Conservation (phyloP, 1,140 invertebrate species). For the Drosophila miranda region DNA sequence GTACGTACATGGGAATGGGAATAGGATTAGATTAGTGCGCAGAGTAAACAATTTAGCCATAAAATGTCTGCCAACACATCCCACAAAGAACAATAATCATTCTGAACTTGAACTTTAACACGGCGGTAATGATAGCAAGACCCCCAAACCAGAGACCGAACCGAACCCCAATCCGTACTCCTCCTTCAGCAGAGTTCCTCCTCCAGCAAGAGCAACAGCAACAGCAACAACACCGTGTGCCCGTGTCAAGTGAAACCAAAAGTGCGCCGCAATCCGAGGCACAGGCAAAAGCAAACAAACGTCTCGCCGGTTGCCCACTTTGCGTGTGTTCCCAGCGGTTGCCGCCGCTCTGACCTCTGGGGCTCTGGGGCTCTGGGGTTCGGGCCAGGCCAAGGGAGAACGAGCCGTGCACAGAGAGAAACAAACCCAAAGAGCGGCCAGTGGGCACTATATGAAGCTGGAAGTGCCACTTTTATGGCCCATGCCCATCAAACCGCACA, state of each 20-base stretch:
- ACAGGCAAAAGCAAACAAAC: constrained; percentile 54
- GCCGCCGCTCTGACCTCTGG: constrained; percentile 65
- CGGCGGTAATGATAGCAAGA: constrained; percentile 49
- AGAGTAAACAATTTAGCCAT: constrained; percentile 39
- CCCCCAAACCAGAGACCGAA: constrained; percentile 13
- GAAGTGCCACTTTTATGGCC: too few species aligned
- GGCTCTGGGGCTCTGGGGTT: constrained; percentile 51
- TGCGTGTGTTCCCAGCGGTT: constrained; percentile 72
- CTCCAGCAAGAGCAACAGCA: not conserved
- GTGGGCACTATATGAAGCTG: too few species aligned
- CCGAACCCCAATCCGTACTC: not conserved
- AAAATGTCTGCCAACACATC: too few species aligned
- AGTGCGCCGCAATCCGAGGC: constrained; percentile 48
- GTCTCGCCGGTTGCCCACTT: constrained; percentile 67
- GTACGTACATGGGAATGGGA: constrained; percentile 33
- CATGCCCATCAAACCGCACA: too few species aligned
- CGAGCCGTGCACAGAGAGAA: constrained; percentile 28
- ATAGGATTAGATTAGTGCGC: constrained; percentile 45
- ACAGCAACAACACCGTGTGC: not conserved
- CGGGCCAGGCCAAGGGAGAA: constrained; percentile 6
- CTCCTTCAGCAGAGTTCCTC: not conserved
- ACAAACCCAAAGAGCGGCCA: not conserved
- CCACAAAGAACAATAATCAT: constrained; percentile 57
- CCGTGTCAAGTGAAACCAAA: constrained; percentile 73
- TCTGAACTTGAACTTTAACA: constrained; percentile 79